Conservation (phyloP, 2,888 invertebrate species). For the Morinoia aosen region DNA sequence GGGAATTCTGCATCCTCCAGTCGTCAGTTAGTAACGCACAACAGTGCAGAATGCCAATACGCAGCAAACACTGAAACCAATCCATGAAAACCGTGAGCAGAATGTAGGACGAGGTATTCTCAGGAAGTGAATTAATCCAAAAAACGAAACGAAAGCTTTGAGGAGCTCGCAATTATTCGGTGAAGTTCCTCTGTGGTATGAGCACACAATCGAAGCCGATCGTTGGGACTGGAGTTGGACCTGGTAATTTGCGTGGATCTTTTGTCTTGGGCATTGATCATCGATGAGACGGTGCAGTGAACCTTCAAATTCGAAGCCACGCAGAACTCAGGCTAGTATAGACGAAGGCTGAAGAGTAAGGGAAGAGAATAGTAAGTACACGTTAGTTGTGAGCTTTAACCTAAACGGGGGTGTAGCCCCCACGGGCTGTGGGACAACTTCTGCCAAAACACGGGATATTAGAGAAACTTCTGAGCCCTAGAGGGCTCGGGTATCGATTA, state of each 20-base stretch:
- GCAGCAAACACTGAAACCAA: not conserved
- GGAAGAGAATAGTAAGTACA: not conserved
- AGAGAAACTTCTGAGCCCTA: constrained; percentile 6
- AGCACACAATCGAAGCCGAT: constrained; percentile 37
- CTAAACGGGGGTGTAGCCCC: not conserved
- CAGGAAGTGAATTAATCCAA: not conserved
- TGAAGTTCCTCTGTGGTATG: not conserved
- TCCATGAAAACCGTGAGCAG: not conserved
- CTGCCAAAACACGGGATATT: constrained; percentile 42
- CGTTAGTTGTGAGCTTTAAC: not conserved
- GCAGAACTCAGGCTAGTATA: not conserved
- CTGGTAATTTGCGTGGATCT: constrained; percentile 40
- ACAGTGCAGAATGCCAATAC: not conserved
- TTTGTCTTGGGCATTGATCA: constrained; percentile 49
- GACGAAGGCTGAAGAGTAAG: not conserved
- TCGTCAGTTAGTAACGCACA: not conserved
- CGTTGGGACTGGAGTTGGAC: constrained; percentile 13
- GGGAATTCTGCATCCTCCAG: not conserved
- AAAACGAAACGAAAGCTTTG: not conserved
- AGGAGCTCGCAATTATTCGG: constrained; percentile 17
- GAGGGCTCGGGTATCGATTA: constrained; percentile 20
- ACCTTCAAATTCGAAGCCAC: constrained; percentile 8
- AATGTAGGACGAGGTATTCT: not conserved
- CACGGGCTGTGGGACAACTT: not conserved
- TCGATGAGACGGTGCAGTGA: constrained; percentile 25